Conservation (phyloP, 2,888 invertebrate species). For the Xylocampa areola region DNA sequence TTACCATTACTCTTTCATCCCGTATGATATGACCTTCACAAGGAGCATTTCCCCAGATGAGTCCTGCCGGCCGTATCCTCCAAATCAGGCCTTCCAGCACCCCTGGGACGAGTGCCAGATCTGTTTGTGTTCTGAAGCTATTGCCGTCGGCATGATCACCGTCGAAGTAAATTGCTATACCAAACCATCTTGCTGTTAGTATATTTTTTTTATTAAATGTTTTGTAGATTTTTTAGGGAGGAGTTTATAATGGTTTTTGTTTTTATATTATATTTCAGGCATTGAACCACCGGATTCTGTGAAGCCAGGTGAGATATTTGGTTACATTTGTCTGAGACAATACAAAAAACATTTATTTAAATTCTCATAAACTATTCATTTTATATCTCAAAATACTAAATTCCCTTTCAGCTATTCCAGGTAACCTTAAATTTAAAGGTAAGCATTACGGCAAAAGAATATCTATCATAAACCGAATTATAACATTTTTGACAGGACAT, state of each 20-base stretch:
- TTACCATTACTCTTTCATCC: not conserved
- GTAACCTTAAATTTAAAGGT: constrained; percentile 32
- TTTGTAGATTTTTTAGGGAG: not conserved
- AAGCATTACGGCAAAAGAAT: constrained; percentile 7
- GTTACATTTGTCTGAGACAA: too few relatives aligned
- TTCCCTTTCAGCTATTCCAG: constrained; percentile 38
- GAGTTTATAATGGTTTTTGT: constrained; percentile 1
- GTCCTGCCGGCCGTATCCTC: constrained; percentile 77
- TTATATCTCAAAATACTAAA: not conserved
- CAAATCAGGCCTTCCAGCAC: constrained; percentile 79
- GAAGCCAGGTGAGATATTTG: constrained; percentile 36
- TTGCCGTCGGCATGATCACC: constrained; percentile 60
- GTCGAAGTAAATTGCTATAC: constrained; percentile 82
- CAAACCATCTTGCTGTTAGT: constrained; percentile 81
- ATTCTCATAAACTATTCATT: not conserved
- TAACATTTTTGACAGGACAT: constrained; percentile 17
- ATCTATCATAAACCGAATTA: constrained; percentile 1
- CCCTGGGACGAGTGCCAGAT: constrained; percentile 84
- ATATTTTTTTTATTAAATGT: constrained; percentile 1
- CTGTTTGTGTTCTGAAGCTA: constrained; percentile 76
- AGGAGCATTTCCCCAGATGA: constrained; percentile 67
- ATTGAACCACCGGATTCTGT: constrained; percentile 51
- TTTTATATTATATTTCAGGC: constrained; percentile 45
- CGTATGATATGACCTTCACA: not conserved
- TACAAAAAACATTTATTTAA: too few relatives aligned